Base-by-base conservation (phyloP, 2,888 invertebrate species). In the Xestia rhomboidea region DNA sequence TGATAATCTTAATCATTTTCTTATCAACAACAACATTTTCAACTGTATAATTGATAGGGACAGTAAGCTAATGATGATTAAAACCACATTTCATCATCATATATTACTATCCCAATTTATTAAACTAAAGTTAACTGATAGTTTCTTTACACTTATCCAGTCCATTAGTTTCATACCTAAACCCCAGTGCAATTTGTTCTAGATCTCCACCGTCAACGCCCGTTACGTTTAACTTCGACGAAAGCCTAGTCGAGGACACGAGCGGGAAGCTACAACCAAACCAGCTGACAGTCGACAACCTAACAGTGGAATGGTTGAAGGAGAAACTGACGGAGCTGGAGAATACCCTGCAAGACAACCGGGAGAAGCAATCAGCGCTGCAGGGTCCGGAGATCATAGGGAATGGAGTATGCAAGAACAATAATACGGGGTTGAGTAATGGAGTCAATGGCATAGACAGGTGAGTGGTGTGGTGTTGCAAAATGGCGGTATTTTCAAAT, bases 241-340 rank as follows among this genome's bases (percentile, higher is more conserved):
- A 98, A 90, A 98, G 98, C 88, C 97, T 99, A 80, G 98, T 99
- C 54, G 98, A 99, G 90, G 99, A 99, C 90, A 98, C 98, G 73
- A 98, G 98, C 71, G 99, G 99, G 15, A 98, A 98, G 93, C 97
- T 99, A 70, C 97, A 98, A 89, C 98, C 98, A n/a, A 98, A 98
- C 95, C 98, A 98, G 91, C 93, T 99, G 85, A 98, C 99, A 0
- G 98, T 99, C 0, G 99, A 99, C 94, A 99, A 99, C 94, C 97
- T 99, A 49, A 99, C 99, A 0, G 98, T 99, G 60, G 99, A 99
- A 91, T 98, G 98, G 98, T 95, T 99, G 76, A 97, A 98, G 89
- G 98, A 98, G 85, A 98, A 98, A 91, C 95, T 98, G 74, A 97
- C 97, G 27, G 99, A 99, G 88, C 93, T 99, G 82, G 99, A 99